phyloP scores from a whole-genome alignment of 1,140 invertebrate genomes.

The Cyclargus thomasi region DNA sequence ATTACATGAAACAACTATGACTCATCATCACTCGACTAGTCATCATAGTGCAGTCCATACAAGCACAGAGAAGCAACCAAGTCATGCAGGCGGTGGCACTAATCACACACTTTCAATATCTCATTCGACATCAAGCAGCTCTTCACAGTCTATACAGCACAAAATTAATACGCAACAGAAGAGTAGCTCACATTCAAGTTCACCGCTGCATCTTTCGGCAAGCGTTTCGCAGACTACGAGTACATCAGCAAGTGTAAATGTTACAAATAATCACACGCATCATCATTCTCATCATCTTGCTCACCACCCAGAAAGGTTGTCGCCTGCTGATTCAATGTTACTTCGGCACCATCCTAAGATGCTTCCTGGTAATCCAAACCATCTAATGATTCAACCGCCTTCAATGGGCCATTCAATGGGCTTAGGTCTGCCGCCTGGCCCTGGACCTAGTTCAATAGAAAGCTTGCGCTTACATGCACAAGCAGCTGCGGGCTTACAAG shows the following conservation, averaged over 20 bases:
- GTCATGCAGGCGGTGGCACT: slow-evolving; percentile 70
- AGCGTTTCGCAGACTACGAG: slow-evolving; percentile 73
- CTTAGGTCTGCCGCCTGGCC: slow-evolving; percentile 71
- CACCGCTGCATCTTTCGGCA: slow-evolving; percentile 74
- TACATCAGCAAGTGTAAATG: slow-evolving; percentile 69
- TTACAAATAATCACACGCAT: slow-evolving; percentile 69
- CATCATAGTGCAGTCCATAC: slow-evolving; percentile 80
- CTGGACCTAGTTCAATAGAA: slow-evolving; percentile 72
- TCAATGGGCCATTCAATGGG: slow-evolving; percentile 75
- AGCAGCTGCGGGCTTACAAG: slow-evolving; percentile 73
- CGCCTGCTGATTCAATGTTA: slow-evolving; percentile 73
- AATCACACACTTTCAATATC: slow-evolving; percentile 79
- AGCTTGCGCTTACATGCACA: slow-evolving; percentile 73
- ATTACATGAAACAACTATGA: slow-evolving; percentile 78
- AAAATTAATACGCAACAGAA: slow-evolving; percentile 76
- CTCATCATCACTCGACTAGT: slow-evolving; percentile 78
- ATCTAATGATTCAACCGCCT: slow-evolving; percentile 79
- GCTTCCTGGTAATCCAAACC: slow-evolving; percentile 78
- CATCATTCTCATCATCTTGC: slow-evolving; percentile 77
- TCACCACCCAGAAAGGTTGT: slow-evolving; percentile 72
- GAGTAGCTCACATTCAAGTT: slow-evolving; percentile 69
- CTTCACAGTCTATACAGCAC: slow-evolving; percentile 77
- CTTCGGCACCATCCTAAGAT: slow-evolving; percentile 75
- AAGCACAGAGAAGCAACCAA: slow-evolving; percentile 77
- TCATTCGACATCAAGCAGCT: slow-evolving; percentile 79